Evolutionary conservation across 1,140 invertebrate genomes (phyloP).

Genomic region (Sesamia nonagrioides): DNA sequence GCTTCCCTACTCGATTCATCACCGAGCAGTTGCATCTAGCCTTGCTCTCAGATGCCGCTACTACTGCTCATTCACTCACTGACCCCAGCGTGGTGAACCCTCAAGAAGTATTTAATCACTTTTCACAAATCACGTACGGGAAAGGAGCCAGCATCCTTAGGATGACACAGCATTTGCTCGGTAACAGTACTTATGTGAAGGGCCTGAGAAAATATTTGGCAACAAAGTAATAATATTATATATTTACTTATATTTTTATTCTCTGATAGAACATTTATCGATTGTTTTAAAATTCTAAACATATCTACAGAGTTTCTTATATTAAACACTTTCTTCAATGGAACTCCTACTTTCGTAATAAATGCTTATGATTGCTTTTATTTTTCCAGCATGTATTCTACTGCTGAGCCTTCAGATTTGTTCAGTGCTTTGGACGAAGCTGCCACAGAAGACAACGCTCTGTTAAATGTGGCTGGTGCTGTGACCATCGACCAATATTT

Average conservation of each 20-base stretch:
- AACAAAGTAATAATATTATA: slow-evolving; percentile 78
- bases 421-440: slow-evolving; percentile 90
- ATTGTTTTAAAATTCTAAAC: no score
- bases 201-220: slow-evolving; percentile 89
- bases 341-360: no score
- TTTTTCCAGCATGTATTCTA: slow-evolving; percentile 73
- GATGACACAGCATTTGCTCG: slow-evolving; percentile 90
- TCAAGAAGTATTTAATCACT: slow-evolving; percentile 85
- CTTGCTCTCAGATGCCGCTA: slow-evolving; percentile 90
- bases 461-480: no score
- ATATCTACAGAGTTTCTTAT: no score
- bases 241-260: background rate
- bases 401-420: slow-evolving; percentile 91
- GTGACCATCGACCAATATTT: slow-evolving; percentile 80
- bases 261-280: no score
- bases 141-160: slow-evolving; percentile 92
- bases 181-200: slow-evolving; percentile 90
- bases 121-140: slow-evolving; percentile 89
- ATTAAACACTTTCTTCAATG: no score
- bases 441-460: slow-evolving; percentile 57
- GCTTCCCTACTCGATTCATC: slow-evolving; percentile 88
- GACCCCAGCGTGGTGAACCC: slow-evolving; percentile 82
- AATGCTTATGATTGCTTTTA: background rate
- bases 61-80: slow-evolving; percentile 89
- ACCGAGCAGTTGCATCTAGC: slow-evolving; percentile 89